Conservation (phyloP, 1,140 invertebrate genomes). For the Chymomyza costata region DNA sequence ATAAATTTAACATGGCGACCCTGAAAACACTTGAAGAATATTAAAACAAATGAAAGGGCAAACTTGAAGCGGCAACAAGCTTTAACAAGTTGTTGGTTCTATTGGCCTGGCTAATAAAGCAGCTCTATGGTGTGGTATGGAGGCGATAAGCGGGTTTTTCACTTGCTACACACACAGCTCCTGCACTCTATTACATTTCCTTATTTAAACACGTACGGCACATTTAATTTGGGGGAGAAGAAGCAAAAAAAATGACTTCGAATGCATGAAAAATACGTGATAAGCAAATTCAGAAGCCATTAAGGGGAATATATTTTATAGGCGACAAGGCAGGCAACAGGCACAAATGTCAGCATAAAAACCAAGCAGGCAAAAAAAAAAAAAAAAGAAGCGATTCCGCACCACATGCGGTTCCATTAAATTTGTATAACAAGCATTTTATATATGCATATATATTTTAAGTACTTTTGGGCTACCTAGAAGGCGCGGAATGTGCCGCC, state of each 20-base stretch:
- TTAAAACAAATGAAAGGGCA: constrained; percentile 45
- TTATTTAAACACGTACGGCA: constrained; percentile 61
- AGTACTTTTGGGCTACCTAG: constrained; percentile 29
- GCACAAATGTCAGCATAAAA: constrained; percentile 48
- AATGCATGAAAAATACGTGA: constrained; percentile 61
- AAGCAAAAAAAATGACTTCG: constrained; percentile 31
- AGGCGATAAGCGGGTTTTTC: constrained; percentile 37
- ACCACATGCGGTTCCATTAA: constrained; percentile 62
- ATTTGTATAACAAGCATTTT: constrained; percentile 68
- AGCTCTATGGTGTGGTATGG: constrained; percentile 6
- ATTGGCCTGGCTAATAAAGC: constrained; percentile 27
- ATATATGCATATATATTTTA: constrained; percentile 36
- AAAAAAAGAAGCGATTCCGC: constrained; percentile 32
- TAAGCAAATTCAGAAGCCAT: constrained; percentile 68
- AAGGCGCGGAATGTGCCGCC: background rate
- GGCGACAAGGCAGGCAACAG: background rate
- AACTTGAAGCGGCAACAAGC: background rate
- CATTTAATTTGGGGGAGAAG: constrained; percentile 65
- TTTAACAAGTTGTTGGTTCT: constrained; percentile 21
- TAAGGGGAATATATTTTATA: constrained; percentile 35
- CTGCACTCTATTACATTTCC: background rate
- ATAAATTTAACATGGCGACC: constrained; percentile 55
- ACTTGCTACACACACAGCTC: no score
- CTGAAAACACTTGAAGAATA: constrained; percentile 55
- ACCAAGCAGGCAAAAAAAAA: constrained; percentile 11